Evolutionary conservation across 2,888 invertebrate species (phyloP), one percentile per base, ranked within the genome.

Genomic region (Bellardia bayeri): DNA sequence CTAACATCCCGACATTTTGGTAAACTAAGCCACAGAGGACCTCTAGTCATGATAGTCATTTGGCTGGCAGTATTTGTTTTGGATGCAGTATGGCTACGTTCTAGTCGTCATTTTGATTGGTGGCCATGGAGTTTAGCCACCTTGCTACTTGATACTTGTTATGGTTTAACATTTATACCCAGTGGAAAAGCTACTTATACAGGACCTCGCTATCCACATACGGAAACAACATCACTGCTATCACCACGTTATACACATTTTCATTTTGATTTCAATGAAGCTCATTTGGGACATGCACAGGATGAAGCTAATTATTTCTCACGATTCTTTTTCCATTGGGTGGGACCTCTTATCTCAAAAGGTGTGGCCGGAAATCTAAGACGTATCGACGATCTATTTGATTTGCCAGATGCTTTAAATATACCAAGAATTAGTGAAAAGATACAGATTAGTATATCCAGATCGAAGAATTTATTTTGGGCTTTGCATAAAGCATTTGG

Each of bases 291-390:
- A 0, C 96, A 96, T 78, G 98, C 98, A 2, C 97, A 98, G 95
- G 97, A 98, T 93, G 95, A 96, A 88, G 94, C 95, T 14, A 95
- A 95, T 78, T 95, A 95, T 91, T 91, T 96, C 2, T 97, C 98
- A 0, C 96, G 95, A 91, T 94, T 98, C n/a, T 93, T 96, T 37
- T 98, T 99, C 92, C 94, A 96, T 86, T 99, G 99, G 99, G 98
- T 98, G 1, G 95, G 96, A 88, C 97, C 97, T 2, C 93, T 99
- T 81, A 96, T 99, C 93, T 93, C 95, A 83, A 98, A 98, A 94
- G 98, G 98, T 1, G 94, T 96, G 16, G 95, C 95, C 54, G 96
- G 96, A 7, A 95, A 96, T 90, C 92, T 98, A 54, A 95, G 95
- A 89, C 95, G 95, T 90, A 94, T 97, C 0, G 98, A 98, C 90